Evolutionary conservation across 2,888 invertebrate genomes (phyloP).

Genomic region (Caenorhabditis imperialis): DNA sequence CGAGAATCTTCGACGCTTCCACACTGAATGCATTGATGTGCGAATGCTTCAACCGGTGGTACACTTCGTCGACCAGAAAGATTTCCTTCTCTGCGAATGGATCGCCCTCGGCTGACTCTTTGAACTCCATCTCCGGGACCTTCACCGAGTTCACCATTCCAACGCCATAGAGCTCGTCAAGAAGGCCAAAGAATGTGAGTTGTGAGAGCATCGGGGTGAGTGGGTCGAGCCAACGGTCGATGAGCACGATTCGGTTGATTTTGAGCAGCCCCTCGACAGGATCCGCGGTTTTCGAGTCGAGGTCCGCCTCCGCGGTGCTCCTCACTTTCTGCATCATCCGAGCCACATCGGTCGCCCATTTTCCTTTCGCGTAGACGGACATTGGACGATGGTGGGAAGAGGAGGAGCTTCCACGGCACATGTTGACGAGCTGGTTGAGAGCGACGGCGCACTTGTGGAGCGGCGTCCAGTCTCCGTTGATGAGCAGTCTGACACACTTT

Average conservation of each 20-base stretch:
- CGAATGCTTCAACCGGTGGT: conserved; percentile 64
- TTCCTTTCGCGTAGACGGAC: conserved; percentile 56
- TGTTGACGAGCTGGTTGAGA: conserved; percentile 53
- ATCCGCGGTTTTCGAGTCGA: conserved; percentile 11
- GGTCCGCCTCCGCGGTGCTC: conserved; percentile 15
- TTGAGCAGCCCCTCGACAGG: conserved; percentile 23
- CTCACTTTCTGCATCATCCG: conserved; percentile 60
- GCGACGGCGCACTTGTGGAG: conserved; percentile 60
- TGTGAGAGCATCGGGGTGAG: conserved; percentile 93
- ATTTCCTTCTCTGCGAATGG: conserved; percentile 63
- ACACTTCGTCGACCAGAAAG: conserved; percentile 67
- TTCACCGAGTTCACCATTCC: conserved; percentile 66
- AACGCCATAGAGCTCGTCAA: conserved; percentile 82
- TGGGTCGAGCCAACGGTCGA: conserved; percentile 93
- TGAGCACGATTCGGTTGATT: conserved; percentile 81
- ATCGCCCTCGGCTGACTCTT: conserved; percentile 48
- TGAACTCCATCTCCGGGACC: conserved; percentile 55
- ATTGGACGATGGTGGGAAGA: conserved; percentile 39
- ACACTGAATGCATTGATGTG: conserved; percentile 63
- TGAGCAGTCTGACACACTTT: conserved; percentile 40
- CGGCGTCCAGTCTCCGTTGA: conserved; percentile 66
- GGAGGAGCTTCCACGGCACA: conserved; percentile 33
- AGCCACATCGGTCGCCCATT: conserved; percentile 64
- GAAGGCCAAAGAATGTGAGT: conserved; percentile 95
- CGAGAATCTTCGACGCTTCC: conserved; percentile 62